phyloP scores from a whole-genome alignment of 1,140 invertebrate species.

The Neotoxoptera formosana region DNA sequence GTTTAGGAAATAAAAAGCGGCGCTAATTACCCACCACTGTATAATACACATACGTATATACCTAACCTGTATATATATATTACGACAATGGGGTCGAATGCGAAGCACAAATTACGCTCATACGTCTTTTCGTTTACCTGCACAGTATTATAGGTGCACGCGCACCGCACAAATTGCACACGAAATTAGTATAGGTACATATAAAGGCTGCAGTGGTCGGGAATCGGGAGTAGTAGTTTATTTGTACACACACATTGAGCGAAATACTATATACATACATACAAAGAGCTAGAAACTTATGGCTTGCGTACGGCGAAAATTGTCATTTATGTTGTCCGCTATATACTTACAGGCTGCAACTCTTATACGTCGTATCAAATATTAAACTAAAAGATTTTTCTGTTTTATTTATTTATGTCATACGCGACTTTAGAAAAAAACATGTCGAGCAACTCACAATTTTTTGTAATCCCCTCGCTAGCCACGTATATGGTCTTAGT shows the following conservation, averaged over 20 bases:
- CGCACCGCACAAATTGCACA: background rate
- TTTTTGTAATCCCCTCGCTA: background rate
- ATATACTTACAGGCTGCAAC: no score
- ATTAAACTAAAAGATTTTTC: background rate
- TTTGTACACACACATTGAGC: background rate
- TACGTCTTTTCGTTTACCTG: constrained; percentile 8
- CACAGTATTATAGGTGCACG: background rate
- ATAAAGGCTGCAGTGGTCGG: background rate
- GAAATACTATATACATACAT: background rate
- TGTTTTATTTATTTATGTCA: no score
- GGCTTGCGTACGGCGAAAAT: background rate
- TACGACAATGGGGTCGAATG: background rate
- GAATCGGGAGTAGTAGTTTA: background rate
- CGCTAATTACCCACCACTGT: background rate
- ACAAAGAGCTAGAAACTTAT: background rate
- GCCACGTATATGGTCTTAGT: background rate
- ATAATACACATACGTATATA: background rate
- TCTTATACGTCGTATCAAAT: no score
- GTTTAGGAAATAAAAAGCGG: background rate
- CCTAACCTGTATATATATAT: no score
- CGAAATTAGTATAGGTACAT: background rate
- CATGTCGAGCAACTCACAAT: background rate
- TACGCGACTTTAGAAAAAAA: background rate
- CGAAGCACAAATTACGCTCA: background rate
- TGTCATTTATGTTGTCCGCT: background rate